phyloP scores from a whole-genome alignment of 2,113 vertebrate species.

The Laterallus jamaicensis region DNA sequence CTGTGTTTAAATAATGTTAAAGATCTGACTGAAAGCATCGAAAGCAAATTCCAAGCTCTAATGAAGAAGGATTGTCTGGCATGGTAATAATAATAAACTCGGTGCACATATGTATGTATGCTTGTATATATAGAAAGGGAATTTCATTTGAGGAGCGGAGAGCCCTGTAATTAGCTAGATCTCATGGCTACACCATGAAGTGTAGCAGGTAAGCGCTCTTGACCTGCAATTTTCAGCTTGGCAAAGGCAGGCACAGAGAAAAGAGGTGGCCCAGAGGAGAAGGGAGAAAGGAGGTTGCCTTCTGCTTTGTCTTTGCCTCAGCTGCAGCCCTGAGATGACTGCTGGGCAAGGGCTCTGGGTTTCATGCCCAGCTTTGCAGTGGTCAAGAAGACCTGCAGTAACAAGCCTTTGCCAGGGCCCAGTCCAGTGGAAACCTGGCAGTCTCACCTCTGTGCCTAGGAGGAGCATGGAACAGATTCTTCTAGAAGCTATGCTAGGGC shows the following conservation, averaged over 20 bases:
- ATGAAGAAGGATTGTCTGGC: slow-evolving; percentile 66
- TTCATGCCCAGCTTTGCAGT: neutral
- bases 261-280: neutral
- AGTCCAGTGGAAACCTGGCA: neutral
- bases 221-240: neutral
- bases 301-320: neutral
- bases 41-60: slow-evolving; percentile 56
- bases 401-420: neutral
- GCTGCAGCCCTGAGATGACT: neutral
- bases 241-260: neutral
- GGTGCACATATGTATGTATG: neutral
- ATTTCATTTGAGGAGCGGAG: neutral
- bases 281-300: neutral
- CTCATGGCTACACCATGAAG: neutral
- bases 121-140: neutral
- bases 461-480: too few relatives aligned
- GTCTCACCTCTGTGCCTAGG: too few relatives aligned
- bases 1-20: slow-evolving; percentile 58
- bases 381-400: neutral
- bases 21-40: slow-evolving; percentile 39
- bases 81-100: slow-evolving; percentile 49
- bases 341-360: neutral
- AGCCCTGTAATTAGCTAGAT: neutral
- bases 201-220: neutral
- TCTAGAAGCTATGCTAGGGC: too few relatives aligned